Evolutionary conservation across 2,113 vertebrate species (phyloP).

Genomic region (Antechinus stuartii): DNA sequence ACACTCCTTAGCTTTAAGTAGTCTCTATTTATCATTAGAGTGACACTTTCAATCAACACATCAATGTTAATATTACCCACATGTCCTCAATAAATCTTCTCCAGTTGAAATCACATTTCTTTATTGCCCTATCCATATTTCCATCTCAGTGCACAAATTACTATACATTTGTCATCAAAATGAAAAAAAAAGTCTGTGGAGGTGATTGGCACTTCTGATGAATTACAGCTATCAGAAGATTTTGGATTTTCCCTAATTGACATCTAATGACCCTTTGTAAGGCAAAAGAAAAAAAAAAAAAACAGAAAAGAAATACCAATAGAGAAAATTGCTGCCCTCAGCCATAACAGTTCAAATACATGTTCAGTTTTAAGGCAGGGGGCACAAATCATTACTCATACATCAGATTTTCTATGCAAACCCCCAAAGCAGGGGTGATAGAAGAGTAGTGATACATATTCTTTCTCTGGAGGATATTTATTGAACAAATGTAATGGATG

Average conservation of each 20-base stretch:
- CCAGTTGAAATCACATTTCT: neutral
- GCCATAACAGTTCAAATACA: neutral
- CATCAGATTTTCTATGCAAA: fast-evolving
- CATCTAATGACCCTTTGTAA: neutral
- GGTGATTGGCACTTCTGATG: neutral
- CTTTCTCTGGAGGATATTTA: neutral
- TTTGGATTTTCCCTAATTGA: neutral
- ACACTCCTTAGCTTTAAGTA: neutral
- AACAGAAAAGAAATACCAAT: neutral
- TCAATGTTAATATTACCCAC: neutral
- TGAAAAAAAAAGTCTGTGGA: neutral
- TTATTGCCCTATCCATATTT: neutral
- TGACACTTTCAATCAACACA: neutral
- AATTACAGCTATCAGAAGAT: neutral
- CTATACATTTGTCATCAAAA: neutral
- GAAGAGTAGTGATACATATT: neutral
- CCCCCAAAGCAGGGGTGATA: neutral
- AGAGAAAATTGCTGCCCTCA: neutral
- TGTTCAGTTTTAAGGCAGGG: no score
- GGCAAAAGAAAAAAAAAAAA: neutral
- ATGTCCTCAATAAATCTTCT: neutral
- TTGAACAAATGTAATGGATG: neutral
- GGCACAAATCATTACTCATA: neutral
- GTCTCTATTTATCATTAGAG: neutral
- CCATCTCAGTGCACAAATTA: neutral